Percentiles rank a stretch among this genome's conserved stretches.
These are phyloP conservation scores for Cyanoramphus novaezelandiae DNA, from an alignment of 2,113 vertebrate genomes.

Conservation along the genomic window DNA sequence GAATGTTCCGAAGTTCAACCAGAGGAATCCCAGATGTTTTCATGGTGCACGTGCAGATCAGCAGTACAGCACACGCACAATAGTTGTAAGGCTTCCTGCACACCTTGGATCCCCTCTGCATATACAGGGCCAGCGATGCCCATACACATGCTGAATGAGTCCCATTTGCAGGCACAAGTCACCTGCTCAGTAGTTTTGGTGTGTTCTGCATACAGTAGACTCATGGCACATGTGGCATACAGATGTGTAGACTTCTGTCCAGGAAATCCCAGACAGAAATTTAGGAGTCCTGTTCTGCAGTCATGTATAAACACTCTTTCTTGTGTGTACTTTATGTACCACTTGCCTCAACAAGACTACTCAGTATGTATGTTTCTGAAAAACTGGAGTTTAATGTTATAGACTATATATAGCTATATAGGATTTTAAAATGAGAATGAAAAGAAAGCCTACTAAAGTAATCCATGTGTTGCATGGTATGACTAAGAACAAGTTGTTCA, in stretches of 20 bases:
- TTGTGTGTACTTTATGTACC: neutral
- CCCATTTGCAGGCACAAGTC: neutral
- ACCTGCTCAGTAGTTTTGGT: neutral
- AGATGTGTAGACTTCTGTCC: neutral
- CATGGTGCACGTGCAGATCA: neutral
- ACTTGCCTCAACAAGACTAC: neutral
- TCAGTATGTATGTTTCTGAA: neutral
- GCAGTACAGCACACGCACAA: accelerated
- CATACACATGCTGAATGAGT: accelerated
- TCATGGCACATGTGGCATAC: neutral
- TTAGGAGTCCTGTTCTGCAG: neutral
- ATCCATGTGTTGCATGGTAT: neutral
- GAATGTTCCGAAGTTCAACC: neutral
- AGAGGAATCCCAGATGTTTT: neutral
- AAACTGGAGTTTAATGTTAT: neutral
- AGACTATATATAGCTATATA: neutral
- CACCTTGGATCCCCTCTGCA: neutral
- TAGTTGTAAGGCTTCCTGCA: neutral
- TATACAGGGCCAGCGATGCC: neutral
- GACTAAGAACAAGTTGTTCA: neutral
- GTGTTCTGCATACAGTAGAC: neutral
- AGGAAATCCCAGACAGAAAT: neutral
- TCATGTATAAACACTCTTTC: neutral
- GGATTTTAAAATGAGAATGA: neutral
- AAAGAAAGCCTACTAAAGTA: neutral